Conservation (phyloP, 2,797 vertebrate species). For the Pachyuromys duprasi region DNA sequence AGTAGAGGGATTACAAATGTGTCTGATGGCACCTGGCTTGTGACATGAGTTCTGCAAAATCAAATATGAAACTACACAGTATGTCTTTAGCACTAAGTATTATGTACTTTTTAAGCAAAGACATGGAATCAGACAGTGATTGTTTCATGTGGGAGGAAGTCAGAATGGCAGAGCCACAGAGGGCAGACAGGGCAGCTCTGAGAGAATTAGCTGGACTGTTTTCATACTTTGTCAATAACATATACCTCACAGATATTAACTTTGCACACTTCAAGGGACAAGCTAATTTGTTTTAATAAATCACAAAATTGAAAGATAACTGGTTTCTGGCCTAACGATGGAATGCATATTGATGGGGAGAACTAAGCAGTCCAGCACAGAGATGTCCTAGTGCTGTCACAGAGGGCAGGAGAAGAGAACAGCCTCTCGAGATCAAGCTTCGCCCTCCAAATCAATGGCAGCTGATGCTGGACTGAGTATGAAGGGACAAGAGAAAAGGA, state of each 20-base stretch:
- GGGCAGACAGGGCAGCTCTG: not conserved
- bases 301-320: not conserved
- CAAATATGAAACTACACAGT: not conserved
- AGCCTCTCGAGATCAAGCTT: not conserved
- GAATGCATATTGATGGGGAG: not conserved
- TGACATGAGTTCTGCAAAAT: not conserved
- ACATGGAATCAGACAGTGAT: not conserved
- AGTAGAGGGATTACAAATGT: too few relatives aligned
- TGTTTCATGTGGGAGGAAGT: not conserved
- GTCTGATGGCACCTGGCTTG: too few relatives aligned
- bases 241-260: accelerated
- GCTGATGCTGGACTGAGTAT: not conserved
- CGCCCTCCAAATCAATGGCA: not conserved
- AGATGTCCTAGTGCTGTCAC: not conserved
- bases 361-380: not conserved
- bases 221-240: not conserved
- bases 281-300: not conserved
- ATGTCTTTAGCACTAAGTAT: not conserved
- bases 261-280: not conserved
- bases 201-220: not conserved
- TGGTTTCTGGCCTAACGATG: not conserved
- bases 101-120: not conserved
- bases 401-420: not conserved
- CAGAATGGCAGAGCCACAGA: too few relatives aligned
- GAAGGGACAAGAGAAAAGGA: not conserved